These are phyloP conservation scores for Harpegnathos saltator DNA, from an alignment of 1,140 invertebrate species.

Conservation along the genomic window DNA sequence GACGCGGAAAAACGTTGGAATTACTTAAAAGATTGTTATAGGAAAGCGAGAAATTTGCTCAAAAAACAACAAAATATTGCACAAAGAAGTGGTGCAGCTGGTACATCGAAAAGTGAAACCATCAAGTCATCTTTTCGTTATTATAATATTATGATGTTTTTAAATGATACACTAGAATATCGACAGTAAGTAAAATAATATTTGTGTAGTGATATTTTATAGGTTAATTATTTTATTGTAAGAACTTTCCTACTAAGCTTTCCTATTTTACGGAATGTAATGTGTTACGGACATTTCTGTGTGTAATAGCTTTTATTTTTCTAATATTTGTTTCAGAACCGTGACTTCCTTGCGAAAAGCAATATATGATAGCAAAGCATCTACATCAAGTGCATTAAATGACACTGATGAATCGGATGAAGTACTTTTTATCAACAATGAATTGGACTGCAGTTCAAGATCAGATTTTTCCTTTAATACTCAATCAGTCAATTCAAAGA, in stretches of 20 bases:
- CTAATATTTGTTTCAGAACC: background rate
- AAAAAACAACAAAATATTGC: conserved; percentile 6
- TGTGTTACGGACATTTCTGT: no score
- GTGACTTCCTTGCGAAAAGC: background rate
- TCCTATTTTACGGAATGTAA: no score
- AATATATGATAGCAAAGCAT: background rate
- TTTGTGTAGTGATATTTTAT: no score
- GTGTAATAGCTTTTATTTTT: no score
- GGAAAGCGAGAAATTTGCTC: background rate
- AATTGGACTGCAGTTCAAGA: no score
- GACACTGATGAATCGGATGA: background rate
- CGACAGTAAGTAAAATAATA: conserved; percentile 12
- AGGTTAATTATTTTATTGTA: background rate
- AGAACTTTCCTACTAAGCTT: no score
- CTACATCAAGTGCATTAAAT: background rate
- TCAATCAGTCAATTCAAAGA: background rate
- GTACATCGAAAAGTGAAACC: background rate
- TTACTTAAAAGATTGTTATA: background rate
- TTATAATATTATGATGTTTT: background rate
- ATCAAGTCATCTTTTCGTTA: background rate
- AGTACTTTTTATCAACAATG: background rate
- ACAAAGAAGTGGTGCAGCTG: conserved; percentile 11
- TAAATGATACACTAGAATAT: conserved; percentile 1
- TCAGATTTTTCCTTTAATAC: background rate
- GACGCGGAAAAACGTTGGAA: conserved; percentile 4